Conservation (phyloP, 2,888 invertebrate species). For the Diachrysia chrysitis region DNA sequence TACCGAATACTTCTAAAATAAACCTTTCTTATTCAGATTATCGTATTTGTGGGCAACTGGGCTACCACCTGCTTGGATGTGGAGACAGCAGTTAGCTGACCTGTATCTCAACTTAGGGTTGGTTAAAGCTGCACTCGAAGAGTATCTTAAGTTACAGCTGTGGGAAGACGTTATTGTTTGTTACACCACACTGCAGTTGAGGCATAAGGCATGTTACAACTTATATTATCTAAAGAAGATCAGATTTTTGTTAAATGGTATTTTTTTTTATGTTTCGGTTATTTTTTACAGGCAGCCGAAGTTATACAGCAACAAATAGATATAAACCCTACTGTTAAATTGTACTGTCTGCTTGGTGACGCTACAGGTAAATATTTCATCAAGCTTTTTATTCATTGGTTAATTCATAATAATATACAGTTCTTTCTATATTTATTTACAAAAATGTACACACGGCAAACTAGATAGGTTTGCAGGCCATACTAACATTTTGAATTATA, state of each 20-base stretch:
- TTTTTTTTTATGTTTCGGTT: constrained; percentile 8
- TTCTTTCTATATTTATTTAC: background rate
- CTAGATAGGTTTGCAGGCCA: no score
- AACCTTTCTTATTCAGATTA: constrained; percentile 71
- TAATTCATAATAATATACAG: no score
- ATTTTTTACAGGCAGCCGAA: constrained; percentile 93
- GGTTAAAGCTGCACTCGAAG: constrained; percentile 94
- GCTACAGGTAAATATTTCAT: constrained; percentile 85
- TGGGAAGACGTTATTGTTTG: constrained; percentile 98
- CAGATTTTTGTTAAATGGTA: no score
- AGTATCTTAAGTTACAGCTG: constrained; percentile 92
- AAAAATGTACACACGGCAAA: no score
- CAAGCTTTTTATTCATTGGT: background rate
- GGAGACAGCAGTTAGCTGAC: constrained; percentile 94
- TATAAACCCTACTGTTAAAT: constrained; percentile 94
- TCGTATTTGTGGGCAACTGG: constrained; percentile 92
- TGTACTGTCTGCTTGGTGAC: constrained; percentile 98
- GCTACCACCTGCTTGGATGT: constrained; percentile 93
- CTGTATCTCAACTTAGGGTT: constrained; percentile 94
- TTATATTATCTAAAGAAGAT: no score
- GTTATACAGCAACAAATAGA: constrained; percentile 94
- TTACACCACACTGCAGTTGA: constrained; percentile 94
- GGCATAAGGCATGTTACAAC: constrained; percentile 92
- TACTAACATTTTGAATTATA: no score
- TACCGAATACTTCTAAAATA: no score